Evolutionary conservation across 2,888 invertebrate species (phyloP).

Genomic region (Cheilosia pagana): DNA sequence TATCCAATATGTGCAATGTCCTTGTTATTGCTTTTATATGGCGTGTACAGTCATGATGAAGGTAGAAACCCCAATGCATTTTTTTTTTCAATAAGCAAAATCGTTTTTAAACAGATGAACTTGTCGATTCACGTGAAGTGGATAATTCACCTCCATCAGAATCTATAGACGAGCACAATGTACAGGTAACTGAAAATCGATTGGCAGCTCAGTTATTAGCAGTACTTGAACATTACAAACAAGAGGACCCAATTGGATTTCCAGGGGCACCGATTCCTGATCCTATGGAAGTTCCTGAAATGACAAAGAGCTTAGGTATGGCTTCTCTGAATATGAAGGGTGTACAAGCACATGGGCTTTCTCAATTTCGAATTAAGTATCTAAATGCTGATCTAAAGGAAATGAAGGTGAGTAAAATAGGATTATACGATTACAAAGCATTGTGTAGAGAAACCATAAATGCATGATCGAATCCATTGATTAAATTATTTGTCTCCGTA

Average conservation of each 20-base stretch:
- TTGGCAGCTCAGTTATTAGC: conserved; percentile 89
- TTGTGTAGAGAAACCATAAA: too few relatives aligned
- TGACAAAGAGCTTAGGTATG: conserved; percentile 88
- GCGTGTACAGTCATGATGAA: conserved; percentile 33
- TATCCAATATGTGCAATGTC: conserved; percentile 1
- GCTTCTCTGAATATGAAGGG: conserved; percentile 89
- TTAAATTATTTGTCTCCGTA: too few relatives aligned
- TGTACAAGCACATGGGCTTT: conserved; percentile 89
- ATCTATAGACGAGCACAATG: conserved; percentile 79
- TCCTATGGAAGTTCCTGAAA: conserved; percentile 91
- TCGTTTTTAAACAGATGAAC: conserved; percentile 47
- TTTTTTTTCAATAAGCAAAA: neutral
- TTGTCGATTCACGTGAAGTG: conserved; percentile 56
- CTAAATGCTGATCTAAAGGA: conserved; percentile 89
- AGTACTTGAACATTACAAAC: conserved; percentile 91
- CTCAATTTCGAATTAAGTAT: conserved; percentile 90
- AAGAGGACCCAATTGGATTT: conserved; percentile 91
- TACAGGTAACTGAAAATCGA: conserved; percentile 86
- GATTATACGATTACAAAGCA: neutral
- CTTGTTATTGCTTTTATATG: conserved; percentile 29
- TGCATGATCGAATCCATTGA: too few relatives aligned
- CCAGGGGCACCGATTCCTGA: conserved; percentile 92
- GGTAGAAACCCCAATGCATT: conserved; percentile 14
- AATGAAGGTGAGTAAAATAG: conserved; percentile 86
- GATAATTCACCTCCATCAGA: conserved; percentile 61